phyloP scores from a whole-genome alignment of 2,113 vertebrate genomes.

The Gila orcuttii region DNA sequence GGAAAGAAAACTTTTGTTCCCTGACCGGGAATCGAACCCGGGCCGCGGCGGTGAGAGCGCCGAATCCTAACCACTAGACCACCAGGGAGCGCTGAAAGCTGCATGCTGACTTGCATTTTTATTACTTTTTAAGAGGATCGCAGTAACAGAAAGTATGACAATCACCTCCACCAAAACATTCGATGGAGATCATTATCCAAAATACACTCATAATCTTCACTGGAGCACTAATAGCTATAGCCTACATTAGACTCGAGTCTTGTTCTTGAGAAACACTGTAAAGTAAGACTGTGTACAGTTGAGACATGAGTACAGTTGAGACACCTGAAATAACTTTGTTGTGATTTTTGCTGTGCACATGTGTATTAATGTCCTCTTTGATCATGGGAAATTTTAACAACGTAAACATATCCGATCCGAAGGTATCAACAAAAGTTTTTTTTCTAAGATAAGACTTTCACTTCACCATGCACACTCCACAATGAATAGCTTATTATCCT shows the following conservation, averaged over 20 bases:
- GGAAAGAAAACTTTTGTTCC: not conserved
- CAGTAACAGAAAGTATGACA: not conserved
- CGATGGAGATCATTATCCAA: not conserved
- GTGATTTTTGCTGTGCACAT: no score
- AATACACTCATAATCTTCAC: not conserved
- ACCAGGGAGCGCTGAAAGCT: constrained; percentile 57
- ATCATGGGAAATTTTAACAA: no score
- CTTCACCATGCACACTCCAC: no score
- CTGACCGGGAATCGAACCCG: constrained; percentile 61
- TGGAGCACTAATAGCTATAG: no score
- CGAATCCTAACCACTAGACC: constrained; percentile 68
- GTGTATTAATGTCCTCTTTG: no score
- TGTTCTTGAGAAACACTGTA: not conserved
- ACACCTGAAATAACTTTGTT: no score
- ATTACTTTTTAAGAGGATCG: not conserved
- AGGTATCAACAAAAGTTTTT: no score
- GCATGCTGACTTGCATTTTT: no score
- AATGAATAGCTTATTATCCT: no score
- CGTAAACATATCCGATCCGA: no score
- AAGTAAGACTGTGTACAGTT: not conserved
- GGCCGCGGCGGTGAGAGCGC: constrained; percentile 55
- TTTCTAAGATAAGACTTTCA: no score
- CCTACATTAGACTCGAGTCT: not conserved
- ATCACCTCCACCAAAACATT: not conserved
- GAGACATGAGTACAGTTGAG: no score